phyloP scores from a whole-genome alignment of 2,797 vertebrate genomes.

The Ctenopoma multispine region DNA sequence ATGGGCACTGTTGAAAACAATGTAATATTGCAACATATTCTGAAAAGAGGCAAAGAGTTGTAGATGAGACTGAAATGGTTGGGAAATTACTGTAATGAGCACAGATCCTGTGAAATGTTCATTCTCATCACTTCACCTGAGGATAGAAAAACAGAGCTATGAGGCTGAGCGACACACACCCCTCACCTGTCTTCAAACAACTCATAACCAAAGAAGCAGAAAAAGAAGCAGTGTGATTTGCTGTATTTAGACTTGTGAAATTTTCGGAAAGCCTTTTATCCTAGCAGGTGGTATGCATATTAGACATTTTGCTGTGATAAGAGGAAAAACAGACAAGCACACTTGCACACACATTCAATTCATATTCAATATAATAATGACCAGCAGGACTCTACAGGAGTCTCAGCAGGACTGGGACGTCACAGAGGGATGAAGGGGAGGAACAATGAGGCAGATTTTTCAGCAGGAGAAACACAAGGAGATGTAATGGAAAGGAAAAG shows the following conservation, averaged over 20 bases:
- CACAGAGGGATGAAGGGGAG: slow-evolving; percentile 39
- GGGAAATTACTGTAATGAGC: slow-evolving; percentile 47
- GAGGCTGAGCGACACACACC: slow-evolving; percentile 40
- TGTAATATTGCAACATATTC: slow-evolving; percentile 16
- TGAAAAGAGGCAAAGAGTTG: slow-evolving; percentile 34
- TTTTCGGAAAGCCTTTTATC: slow-evolving; percentile 68
- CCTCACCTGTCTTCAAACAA: slow-evolving; percentile 52
- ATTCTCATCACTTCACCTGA: slow-evolving; percentile 32
- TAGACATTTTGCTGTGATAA: slow-evolving; percentile 76
- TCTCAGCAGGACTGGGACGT: slow-evolving; percentile 82
- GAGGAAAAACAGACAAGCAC: slow-evolving; percentile 41
- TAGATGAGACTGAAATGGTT: slow-evolving; percentile 23
- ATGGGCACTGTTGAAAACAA: slow-evolving; percentile 48
- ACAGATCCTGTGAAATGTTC: slow-evolving; percentile 23
- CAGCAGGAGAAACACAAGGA: slow-evolving; percentile 60
- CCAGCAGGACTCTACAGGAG: slow-evolving; percentile 77
- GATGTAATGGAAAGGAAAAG: slow-evolving; percentile 48
- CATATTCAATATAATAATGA: slow-evolving; percentile 70
- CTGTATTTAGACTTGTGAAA: slow-evolving; percentile 66
- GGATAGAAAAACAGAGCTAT: slow-evolving; percentile 27
- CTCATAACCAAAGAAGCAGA: slow-evolving; percentile 39
- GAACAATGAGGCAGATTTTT: slow-evolving; percentile 54
- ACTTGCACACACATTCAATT: slow-evolving; percentile 23
- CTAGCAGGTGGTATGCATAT: slow-evolving; percentile 73
- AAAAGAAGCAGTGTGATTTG: slow-evolving; percentile 35